A percentile compares a stretch with the other conserved stretches of the same genome.
phyloP scores from a whole-genome alignment of 2,888 invertebrate genomes.

The Hyppa rectilinea region DNA sequence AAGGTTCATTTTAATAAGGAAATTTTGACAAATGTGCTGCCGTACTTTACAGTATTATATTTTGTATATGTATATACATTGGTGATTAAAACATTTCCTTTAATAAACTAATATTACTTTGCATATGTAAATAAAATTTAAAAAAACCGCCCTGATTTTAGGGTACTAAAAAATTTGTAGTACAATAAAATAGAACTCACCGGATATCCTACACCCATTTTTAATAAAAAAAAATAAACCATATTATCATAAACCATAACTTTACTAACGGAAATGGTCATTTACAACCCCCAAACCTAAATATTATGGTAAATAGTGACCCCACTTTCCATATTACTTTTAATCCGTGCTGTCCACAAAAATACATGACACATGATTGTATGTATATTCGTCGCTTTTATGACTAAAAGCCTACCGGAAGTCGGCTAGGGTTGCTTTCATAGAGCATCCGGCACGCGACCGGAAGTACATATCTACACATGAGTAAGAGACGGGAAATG shows the following conservation, averaged over 20 bases:
- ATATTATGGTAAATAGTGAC: constrained; percentile 22
- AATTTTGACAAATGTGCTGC: too few species aligned
- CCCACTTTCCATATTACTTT: constrained; percentile 15
- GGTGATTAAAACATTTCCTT: too few species aligned
- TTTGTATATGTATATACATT: too few species aligned
- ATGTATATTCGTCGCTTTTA: constrained; percentile 59
- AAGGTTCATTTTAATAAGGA: too few species aligned
- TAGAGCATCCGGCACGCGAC: constrained; percentile 67
- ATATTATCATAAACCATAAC: not conserved
- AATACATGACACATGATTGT: constrained; percentile 42
- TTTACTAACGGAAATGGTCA: constrained; percentile 9
- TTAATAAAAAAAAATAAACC: not conserved
- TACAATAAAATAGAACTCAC: not conserved
- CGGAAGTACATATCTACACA: constrained; percentile 68
- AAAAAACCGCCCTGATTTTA: not conserved
- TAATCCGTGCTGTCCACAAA: constrained; percentile 36
- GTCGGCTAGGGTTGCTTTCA: constrained; percentile 71
- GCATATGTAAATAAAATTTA: too few species aligned
- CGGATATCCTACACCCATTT: not conserved
- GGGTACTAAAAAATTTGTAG: not conserved
- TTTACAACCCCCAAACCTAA: not conserved
- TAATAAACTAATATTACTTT: too few species aligned
- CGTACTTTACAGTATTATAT: too few species aligned
- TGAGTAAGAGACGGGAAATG: constrained; percentile 65
- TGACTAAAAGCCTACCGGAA: constrained; percentile 71